Conservation (phyloP, 2,888 invertebrate species). For the Brenthis hecate region DNA sequence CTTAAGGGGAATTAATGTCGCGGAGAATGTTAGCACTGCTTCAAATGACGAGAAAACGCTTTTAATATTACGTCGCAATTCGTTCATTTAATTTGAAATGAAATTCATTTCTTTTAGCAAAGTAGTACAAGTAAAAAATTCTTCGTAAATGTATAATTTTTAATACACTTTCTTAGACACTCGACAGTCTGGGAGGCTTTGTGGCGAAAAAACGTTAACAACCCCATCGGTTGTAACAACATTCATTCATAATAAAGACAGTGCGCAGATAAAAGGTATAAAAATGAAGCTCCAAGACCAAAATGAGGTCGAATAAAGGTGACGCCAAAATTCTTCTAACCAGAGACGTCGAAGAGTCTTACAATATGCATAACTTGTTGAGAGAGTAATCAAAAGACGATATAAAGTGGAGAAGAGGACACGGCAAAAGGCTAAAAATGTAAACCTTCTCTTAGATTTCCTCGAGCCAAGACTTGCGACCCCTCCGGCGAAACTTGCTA, state of each 20-base stretch:
- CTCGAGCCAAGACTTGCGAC: slow-evolving; percentile 69
- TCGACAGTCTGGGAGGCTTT: slow-evolving; percentile 11
- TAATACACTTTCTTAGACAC: slow-evolving; percentile 3
- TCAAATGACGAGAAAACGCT: slow-evolving; percentile 45
- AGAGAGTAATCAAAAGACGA: slow-evolving; percentile 82
- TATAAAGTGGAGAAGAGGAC: slow-evolving; percentile 79
- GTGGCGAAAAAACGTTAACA: slow-evolving; percentile 47
- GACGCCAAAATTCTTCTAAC: slow-evolving; percentile 69
- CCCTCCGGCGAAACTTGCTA: slow-evolving; percentile 75
- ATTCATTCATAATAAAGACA: slow-evolving; percentile 68
- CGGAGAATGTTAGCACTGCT: slow-evolving; percentile 70
- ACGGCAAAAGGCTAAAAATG: slow-evolving; percentile 81
- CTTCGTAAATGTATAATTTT: background rate
- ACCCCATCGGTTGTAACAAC: slow-evolving; percentile 60
- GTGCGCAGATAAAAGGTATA: slow-evolving; percentile 63
- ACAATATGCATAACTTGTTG: slow-evolving; percentile 82
- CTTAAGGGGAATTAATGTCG: slow-evolving; percentile 77
- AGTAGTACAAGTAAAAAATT: background rate
- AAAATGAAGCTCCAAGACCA: slow-evolving; percentile 68
- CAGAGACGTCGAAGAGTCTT: slow-evolving; percentile 66
- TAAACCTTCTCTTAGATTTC: slow-evolving; percentile 79
- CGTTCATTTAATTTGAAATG: background rate
- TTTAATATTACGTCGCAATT: slow-evolving; percentile 6
- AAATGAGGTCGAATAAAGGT: slow-evolving; percentile 61
- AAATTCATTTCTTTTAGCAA: background rate